phyloP scores from a whole-genome alignment of 2,888 invertebrate genomes.

The Xylota sylvarum region DNA sequence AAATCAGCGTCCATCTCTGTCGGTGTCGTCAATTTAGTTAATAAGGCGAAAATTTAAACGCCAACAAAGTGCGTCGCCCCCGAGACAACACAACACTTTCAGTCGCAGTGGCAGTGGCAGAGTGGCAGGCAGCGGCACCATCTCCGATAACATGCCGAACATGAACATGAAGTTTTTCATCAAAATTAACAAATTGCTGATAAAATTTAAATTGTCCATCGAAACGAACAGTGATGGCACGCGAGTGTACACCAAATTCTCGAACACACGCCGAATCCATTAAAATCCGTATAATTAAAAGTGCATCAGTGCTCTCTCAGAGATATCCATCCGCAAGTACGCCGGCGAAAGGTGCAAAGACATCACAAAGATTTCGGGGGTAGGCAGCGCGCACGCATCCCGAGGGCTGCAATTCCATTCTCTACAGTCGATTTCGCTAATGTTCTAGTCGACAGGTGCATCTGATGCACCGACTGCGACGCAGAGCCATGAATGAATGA shows the following conservation, averaged over 20 bases:
- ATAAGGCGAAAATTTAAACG: slow-evolving; percentile 76
- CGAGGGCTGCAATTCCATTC: slow-evolving; percentile 70
- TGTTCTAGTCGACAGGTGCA: slow-evolving; percentile 72
- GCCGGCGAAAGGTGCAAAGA: slow-evolving; percentile 72
- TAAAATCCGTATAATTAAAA: slow-evolving; percentile 77
- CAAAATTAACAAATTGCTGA: slow-evolving; percentile 71
- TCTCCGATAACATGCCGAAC: slow-evolving; percentile 13
- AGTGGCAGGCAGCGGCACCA: slow-evolving; percentile 2
- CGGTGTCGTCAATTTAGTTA: slow-evolving; percentile 71
- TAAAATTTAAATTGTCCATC: slow-evolving; percentile 69
- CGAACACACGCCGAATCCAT: slow-evolving; percentile 63
- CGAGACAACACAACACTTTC: background rate
- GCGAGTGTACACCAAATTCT: slow-evolving; percentile 28
- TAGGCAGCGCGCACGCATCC: slow-evolving; percentile 45
- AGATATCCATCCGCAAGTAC: slow-evolving; percentile 46
- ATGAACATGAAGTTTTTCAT: slow-evolving; percentile 62
- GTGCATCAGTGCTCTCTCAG: slow-evolving; percentile 68
- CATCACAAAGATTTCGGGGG: slow-evolving; percentile 68
- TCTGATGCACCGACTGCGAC: slow-evolving; percentile 12
- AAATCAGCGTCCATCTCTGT: slow-evolving; percentile 44
- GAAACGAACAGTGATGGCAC: slow-evolving; percentile 27
- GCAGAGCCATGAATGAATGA: background rate
- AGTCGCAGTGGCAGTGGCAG: slow-evolving; percentile 1
- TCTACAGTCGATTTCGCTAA: slow-evolving; percentile 75
- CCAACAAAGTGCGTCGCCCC: slow-evolving; percentile 50